Base-by-base conservation (phyloP, 1,140 invertebrate genomes). In the Bombus balteatus region DNA sequence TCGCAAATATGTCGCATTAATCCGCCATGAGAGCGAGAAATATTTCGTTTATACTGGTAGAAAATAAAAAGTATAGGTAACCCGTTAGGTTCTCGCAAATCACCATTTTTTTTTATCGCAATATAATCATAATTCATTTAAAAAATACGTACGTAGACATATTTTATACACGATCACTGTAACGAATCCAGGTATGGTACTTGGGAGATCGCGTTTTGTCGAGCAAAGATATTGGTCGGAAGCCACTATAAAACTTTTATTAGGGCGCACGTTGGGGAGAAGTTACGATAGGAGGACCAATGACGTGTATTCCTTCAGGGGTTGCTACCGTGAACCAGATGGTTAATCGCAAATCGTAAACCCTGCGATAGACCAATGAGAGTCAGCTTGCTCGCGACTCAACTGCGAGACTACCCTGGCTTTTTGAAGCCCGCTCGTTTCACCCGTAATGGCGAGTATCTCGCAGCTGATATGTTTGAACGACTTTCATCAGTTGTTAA, bases 401-500 rank as follows among this genome's bases (percentile, higher is more conserved):
- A 70, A 66, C 53, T 77, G 32, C n/a, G 47, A 73, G 53, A 70
- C 80, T 66, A 79, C 78, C 86, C 77, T 90, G 66, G 83, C 53
- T 75, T 78, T 65, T 72, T 47, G 12, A 82, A 70, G 59, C 57
- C 68, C 34, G 71, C 84, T 87, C 84, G 79, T 90, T 88, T n/a
- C 18, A 10, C 37, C 34, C 28, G 87, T 92, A 92, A 93, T 93
- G 92, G 92, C 92, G 91, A 87, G 83, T 87, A 91, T 93, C 91
- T 86, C 77, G 78, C 78, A 87, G 80, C 86, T 86, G 83, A 90
- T 90, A 87, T 83, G 87, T 87, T 88, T 37, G 82, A 89, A 90
- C 81, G 88, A 83, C 91, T 87, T 91, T 91, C 91, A 87, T 93
- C 90, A 91, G 92, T 92, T 89, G 90, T 93, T 93, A 92, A 92